Conservation (phyloP, 2,888 invertebrate species). For the Epicampocera succincta region DNA sequence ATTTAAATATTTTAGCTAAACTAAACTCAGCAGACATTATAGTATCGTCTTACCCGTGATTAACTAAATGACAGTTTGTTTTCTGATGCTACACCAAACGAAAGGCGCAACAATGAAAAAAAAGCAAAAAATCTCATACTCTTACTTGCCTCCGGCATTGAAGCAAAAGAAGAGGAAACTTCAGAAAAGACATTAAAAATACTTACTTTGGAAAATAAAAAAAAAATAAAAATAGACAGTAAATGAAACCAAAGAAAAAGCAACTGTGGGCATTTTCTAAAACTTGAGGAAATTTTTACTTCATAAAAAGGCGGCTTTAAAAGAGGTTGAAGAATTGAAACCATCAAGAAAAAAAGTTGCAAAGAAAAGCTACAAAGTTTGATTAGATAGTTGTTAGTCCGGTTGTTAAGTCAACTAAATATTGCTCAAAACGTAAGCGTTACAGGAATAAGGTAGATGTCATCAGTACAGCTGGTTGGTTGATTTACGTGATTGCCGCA, state of each 20-base stretch:
- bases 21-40: constrained; percentile 52
- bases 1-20: constrained; percentile 52
- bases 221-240: constrained; percentile 21
- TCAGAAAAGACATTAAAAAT: constrained; percentile 56
- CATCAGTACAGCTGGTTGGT: no score
- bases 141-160: constrained; percentile 23
- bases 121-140: constrained; percentile 41
- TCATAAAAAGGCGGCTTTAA: constrained; percentile 26
- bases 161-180: constrained; percentile 30
- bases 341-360: not conserved
- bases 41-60: constrained; percentile 66
- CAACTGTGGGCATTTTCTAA: constrained; percentile 37
- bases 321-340: constrained; percentile 54
- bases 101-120: constrained; percentile 43
- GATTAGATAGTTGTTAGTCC: constrained; percentile 70
- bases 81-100: constrained; percentile 54
- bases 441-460: not conserved
- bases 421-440: not conserved
- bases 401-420: constrained; percentile 47
- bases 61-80: constrained; percentile 70
- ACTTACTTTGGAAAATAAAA: constrained; percentile 53
- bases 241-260: constrained; percentile 27
- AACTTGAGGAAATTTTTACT: constrained; percentile 10
- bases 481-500: no score
- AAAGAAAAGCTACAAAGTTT: constrained; percentile 50